Conservation (phyloP, 2,113 vertebrate genomes). For the Emydura subglobosa region DNA sequence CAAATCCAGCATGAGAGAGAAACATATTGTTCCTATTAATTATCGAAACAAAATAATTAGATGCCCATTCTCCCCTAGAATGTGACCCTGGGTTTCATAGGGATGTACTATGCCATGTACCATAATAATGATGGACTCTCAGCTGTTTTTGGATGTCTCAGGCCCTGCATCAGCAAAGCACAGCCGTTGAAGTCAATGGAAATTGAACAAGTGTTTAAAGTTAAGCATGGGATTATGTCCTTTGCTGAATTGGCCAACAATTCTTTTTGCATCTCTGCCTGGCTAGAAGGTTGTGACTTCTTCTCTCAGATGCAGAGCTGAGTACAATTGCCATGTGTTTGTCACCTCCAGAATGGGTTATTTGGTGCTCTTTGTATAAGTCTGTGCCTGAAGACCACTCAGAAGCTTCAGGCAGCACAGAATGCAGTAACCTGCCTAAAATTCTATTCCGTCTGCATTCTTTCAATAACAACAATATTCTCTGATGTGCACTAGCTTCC, state of each 20-base stretch:
- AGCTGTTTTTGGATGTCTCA: neutral
- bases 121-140: accelerated
- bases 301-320: neutral
- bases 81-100: neutral
- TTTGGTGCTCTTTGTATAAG: neutral
- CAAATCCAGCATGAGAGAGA: neutral
- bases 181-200: neutral
- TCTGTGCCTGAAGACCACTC: neutral
- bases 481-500: neutral
- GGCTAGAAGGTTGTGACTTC: neutral
- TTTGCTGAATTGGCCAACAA: neutral
- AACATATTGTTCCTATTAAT: neutral
- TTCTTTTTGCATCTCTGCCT: neutral
- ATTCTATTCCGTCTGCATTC: neutral
- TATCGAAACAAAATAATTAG: neutral
- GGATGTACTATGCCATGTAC: accelerated
- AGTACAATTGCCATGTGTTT: neutral
- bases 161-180: neutral
- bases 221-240: neutral
- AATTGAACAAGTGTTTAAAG: neutral
- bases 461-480: neutral
- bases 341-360: neutral
- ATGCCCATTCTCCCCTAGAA: neutral
- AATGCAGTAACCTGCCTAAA: neutral
- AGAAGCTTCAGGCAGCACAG: neutral